Evolutionary conservation across 2,113 vertebrate genomes (phyloP).

Genomic region (Sinosuthora webbiana): DNA sequence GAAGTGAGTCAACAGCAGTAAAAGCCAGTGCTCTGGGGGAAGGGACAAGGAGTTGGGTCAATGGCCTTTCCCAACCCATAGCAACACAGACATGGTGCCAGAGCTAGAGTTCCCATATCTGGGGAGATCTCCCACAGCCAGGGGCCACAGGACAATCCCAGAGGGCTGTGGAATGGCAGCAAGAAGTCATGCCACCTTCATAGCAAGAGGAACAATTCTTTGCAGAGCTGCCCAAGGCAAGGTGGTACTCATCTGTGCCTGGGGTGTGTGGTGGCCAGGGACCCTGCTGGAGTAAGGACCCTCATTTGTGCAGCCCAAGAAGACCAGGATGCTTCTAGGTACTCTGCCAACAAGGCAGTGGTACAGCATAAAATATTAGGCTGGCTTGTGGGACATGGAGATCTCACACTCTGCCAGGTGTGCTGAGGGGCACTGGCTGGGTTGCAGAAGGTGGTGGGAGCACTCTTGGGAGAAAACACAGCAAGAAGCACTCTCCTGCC

Average conservation of each 20-base stretch:
- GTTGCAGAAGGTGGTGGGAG: neutral
- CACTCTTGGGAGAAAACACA: neutral
- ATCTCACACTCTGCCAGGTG: neutral
- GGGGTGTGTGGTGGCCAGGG: neutral
- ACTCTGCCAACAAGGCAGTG: neutral
- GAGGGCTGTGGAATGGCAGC: neutral
- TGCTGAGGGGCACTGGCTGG: neutral
- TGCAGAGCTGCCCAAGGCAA: neutral
- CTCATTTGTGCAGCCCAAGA: neutral
- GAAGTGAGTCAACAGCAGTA: conserved; percentile 68
- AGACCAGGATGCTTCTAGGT: neutral
- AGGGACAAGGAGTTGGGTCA: conserved; percentile 50
- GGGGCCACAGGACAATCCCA: neutral
- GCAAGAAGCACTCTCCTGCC: neutral
- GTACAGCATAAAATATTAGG: neutral
- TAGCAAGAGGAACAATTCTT: neutral
- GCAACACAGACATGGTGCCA: neutral
- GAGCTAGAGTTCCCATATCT: neutral
- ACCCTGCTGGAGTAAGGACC: neutral
- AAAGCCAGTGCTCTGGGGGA: conserved; percentile 48
- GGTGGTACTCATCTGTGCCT: neutral
- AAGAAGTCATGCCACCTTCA: neutral
- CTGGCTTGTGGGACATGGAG: neutral
- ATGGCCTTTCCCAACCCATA: conserved; percentile 21
- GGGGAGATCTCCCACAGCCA: neutral